These are phyloP conservation scores for Etia nguti DNA, from an alignment of 2,113 vertebrate genomes.

Conservation along the genomic window DNA sequence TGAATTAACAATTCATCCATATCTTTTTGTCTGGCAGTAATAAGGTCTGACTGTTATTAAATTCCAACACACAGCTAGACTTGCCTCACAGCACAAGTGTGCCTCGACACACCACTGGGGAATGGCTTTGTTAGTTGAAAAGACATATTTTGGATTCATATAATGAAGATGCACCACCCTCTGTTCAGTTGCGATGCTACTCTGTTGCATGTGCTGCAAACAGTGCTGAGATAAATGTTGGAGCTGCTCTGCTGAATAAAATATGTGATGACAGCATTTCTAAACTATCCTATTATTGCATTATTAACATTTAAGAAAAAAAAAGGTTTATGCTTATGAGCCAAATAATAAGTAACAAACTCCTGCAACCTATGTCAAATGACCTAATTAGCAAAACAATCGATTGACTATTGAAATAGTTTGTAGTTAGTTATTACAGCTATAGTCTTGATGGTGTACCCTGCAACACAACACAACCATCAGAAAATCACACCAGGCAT, in stretches of 20 bases:
- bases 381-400: background rate
- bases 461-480: background rate
- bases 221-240: background rate
- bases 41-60: background rate
- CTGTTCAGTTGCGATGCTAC: background rate
- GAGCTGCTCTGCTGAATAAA: background rate
- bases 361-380: accelerated
- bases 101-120: background rate
- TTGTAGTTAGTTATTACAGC: background rate
- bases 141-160: background rate
- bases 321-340: background rate
- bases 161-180: background rate
- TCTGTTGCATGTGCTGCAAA: background rate
- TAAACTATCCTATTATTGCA: background rate
- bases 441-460: background rate
- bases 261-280: background rate
- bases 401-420: background rate
- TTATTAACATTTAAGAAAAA: background rate
- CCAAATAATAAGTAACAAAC: background rate
- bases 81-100: background rate
- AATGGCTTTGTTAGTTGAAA: background rate
- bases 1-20: background rate
- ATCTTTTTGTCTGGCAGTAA: background rate
- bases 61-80: background rate
- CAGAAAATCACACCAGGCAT: background rate